These are phyloP conservation scores for Zoanthus solanderi DNA, from an alignment of 92 coral and sea anemone genomes.

Conservation along the genomic window DNA sequence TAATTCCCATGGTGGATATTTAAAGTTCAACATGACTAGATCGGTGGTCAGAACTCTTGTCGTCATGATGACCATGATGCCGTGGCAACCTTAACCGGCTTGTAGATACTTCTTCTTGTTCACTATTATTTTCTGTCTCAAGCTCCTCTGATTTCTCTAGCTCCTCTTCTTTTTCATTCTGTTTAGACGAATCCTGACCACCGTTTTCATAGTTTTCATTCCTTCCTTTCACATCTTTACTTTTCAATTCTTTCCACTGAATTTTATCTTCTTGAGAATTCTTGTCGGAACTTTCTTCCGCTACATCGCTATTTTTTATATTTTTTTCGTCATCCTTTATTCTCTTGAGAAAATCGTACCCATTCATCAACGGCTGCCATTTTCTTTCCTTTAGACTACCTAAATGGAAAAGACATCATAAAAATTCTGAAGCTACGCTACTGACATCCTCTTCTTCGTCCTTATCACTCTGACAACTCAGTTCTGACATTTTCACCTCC, in stretches of 20 bases:
- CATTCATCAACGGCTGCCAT: slow-evolving; percentile 94
- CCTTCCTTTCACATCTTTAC: not conserved
- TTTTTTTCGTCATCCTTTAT: slow-evolving; percentile 75
- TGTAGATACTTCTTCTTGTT: slow-evolving; percentile 10
- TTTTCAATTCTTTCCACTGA: not conserved
- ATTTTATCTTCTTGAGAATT: slow-evolving; percentile 26
- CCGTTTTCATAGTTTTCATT: not conserved
- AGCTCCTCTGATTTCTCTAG: slow-evolving; percentile 37
- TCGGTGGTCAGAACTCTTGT: not conserved
- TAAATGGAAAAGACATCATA: not conserved
- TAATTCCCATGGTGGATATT: not conserved
- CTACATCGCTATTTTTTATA: slow-evolving; percentile 15
- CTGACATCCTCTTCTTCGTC: no score
- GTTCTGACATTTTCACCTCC: no score
- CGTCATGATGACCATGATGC: slow-evolving; percentile 37
- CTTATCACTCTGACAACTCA: no score
- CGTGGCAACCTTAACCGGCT: slow-evolving; percentile 38
- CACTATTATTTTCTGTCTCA: not conserved
- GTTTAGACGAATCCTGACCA: not conserved
- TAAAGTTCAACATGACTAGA: slow-evolving; percentile 27
- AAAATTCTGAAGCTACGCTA: no score
- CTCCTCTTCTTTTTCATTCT: not conserved
- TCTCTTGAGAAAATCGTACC: slow-evolving; percentile 85
- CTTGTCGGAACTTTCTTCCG: not conserved
- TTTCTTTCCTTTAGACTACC: slow-evolving; percentile 68